phyloP scores from a whole-genome alignment of 2,113 vertebrate genomes.

The Pollimyrus isidori region DNA sequence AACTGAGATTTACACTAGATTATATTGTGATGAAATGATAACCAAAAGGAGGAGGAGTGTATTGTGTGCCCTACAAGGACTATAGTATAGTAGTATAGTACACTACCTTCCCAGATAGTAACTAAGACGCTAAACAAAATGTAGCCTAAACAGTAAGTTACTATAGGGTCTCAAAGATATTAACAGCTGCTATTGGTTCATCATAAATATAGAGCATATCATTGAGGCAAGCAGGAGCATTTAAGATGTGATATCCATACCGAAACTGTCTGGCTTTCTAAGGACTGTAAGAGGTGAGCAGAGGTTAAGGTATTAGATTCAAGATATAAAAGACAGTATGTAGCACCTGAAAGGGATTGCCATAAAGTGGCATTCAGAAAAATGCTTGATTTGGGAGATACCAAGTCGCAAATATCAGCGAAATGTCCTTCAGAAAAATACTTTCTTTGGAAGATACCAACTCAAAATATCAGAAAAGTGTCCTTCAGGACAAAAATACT shows the following conservation, averaged over 20 bases:
- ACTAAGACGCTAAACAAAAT: not conserved
- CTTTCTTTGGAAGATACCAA: not conserved
- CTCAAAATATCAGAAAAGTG: not conserved
- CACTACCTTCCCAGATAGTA: not conserved
- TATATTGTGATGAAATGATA: not conserved
- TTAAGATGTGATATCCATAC: not conserved
- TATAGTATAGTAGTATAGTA: not conserved
- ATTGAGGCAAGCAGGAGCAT: not conserved
- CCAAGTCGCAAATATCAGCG: not conserved
- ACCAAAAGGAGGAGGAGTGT: not conserved
- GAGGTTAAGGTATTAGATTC: not conserved
- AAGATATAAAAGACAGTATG: not conserved
- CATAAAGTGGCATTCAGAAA: not conserved
- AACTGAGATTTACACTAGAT: not conserved
- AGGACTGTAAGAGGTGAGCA: not conserved
- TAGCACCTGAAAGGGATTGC: not conserved
- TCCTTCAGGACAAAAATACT: not conserved
- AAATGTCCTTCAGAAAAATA: not conserved
- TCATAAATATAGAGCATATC: not conserved
- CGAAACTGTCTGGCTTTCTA: not conserved
- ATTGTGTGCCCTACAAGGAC: not conserved
- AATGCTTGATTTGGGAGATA: not conserved
- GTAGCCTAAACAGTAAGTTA: not conserved
- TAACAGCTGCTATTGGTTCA: not conserved
- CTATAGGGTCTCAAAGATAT: not conserved